These are phyloP conservation scores for Hydractinia echinata DNA, from an alignment of 30 jellyfish, hydroid and myxozoan species.

Conservation along the genomic window DNA sequence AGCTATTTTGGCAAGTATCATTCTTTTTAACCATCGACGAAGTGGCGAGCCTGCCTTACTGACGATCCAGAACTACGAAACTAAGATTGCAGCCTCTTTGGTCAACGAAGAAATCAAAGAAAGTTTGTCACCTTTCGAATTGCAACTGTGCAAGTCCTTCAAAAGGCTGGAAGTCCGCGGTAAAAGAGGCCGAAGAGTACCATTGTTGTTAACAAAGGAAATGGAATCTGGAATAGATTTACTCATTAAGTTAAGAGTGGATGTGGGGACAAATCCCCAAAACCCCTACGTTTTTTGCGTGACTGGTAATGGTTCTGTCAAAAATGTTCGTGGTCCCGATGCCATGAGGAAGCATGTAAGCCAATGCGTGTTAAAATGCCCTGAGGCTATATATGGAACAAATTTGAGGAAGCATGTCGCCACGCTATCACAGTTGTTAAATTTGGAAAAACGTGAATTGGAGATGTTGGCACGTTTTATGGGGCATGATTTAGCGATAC, in stretches of 20 bases:
- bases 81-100: background rate
- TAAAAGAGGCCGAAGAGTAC: too few relatives aligned
- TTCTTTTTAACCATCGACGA: conserved; percentile 5
- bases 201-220: background rate
- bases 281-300: conserved; percentile 4
- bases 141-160: too few relatives aligned
- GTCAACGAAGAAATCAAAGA: too few relatives aligned
- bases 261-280: conserved; percentile 2
- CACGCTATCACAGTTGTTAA: too few relatives aligned
- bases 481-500: too few relatives aligned
- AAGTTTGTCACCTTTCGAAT: too few relatives aligned
- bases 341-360: conserved; percentile 10
- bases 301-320: background rate
- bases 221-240: background rate
- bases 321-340: conserved; percentile 9
- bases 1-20: background rate
- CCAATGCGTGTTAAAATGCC: conserved; percentile 4
- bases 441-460: too few relatives aligned
- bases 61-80: background rate
- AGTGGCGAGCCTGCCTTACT: conserved; percentile 12
- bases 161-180: too few relatives aligned
- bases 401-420: too few relatives aligned
- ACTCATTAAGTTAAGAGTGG: background rate
- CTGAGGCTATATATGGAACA: conserved; percentile 5
- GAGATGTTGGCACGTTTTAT: too few relatives aligned